Conservation (phyloP, 2,797 vertebrate species). For the Eleutherodactylus coqui region DNA sequence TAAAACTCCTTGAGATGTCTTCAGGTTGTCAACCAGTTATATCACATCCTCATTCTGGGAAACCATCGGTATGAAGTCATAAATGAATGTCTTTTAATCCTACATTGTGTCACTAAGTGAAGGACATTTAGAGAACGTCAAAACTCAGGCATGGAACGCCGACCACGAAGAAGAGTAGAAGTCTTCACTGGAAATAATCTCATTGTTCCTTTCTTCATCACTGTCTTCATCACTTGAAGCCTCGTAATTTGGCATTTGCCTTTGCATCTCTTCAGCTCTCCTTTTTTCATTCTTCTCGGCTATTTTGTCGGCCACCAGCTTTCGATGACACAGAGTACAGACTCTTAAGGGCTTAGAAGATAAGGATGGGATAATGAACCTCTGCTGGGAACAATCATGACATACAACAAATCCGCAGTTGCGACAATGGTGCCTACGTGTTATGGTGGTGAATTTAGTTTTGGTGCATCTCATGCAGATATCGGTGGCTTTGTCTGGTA, state of each 20-base stretch:
- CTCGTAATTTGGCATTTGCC: slow-evolving; percentile 56
- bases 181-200: slow-evolving; percentile 72
- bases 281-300: slow-evolving; percentile 59
- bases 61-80: neutral
- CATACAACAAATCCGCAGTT: slow-evolving; percentile 92
- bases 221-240: slow-evolving; percentile 76
- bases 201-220: slow-evolving; percentile 70
- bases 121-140: neutral
- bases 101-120: neutral
- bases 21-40: neutral
- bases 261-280: slow-evolving; percentile 38
- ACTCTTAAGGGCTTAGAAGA: slow-evolving; percentile 81
- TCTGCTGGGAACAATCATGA: slow-evolving; percentile 80
- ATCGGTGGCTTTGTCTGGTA: slow-evolving; percentile 83
- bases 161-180: slow-evolving; percentile 79
- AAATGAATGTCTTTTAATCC: neutral
- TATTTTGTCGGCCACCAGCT: slow-evolving; percentile 69
- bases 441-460: slow-evolving; percentile 77
- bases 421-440: slow-evolving; percentile 90
- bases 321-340: slow-evolving; percentile 79
- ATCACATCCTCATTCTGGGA: neutral
- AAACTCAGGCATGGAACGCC: slow-evolving; percentile 76
- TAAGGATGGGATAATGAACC: slow-evolving; percentile 80
- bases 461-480: slow-evolving; percentile 92
- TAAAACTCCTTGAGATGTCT: neutral